phyloP scores from a whole-genome alignment of 2,113 vertebrate genomes.

The Eublepharis macularius region DNA sequence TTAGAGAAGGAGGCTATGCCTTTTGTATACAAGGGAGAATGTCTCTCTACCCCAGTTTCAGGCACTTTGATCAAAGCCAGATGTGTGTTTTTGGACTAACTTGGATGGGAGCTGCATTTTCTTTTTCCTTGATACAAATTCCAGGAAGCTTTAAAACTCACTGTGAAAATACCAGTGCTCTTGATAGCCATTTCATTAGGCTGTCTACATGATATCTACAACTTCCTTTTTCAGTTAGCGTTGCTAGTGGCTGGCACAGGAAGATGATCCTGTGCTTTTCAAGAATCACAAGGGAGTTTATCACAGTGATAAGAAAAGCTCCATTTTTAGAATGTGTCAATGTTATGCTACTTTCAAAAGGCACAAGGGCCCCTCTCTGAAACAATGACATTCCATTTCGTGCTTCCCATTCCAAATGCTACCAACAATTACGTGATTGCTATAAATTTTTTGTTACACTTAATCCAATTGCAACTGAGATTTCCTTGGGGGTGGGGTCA shows the following conservation, averaged over 20 bases:
- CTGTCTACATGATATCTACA: not conserved
- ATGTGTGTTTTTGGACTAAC: conserved; percentile 24
- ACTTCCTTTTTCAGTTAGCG: not conserved
- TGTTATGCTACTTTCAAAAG: not conserved
- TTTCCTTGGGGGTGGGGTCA: not conserved
- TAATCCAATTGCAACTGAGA: not conserved
- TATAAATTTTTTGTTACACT: not conserved
- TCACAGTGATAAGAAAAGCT: not conserved
- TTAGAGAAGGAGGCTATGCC: not conserved
- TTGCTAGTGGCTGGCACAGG: not conserved
- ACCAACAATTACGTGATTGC: not conserved
- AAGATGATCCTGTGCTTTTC: not conserved
- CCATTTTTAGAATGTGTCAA: not conserved
- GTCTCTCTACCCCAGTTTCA: conserved; percentile 43
- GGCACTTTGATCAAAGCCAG: conserved; percentile 34
- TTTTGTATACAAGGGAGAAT: not conserved
- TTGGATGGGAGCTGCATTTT: not conserved
- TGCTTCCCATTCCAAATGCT: not conserved
- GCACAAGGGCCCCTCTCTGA: not conserved
- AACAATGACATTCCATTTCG: not conserved
- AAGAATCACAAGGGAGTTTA: not conserved
- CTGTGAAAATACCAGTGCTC: not conserved
- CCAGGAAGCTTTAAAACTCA: conserved; percentile 27
- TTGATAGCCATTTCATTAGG: not conserved
- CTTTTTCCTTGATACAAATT: not conserved